Evolutionary conservation across 1,140 invertebrate species (phyloP).

Genomic region (Drosophila melanica): DNA sequence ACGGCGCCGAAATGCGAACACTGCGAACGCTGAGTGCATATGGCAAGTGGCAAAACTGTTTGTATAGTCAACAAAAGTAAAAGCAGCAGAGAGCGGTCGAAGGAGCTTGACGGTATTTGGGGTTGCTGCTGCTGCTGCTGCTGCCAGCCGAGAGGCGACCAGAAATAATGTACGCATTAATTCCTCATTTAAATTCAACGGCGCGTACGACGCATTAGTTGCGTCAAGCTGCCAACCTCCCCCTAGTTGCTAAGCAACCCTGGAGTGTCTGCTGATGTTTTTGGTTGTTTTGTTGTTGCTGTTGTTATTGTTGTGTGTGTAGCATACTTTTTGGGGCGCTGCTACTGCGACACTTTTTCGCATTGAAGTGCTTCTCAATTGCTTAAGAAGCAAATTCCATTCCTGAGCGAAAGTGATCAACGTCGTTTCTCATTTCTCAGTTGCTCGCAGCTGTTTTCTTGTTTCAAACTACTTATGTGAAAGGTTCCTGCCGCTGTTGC

Average conservation of each 20-base stretch:
- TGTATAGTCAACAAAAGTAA: conserved; percentile 59
- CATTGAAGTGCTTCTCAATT: conserved; percentile 76
- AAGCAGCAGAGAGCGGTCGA: conserved; percentile 10
- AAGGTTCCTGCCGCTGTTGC: conserved; percentile 29
- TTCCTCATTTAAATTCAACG: conserved; percentile 84
- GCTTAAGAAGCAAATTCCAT: conserved; percentile 75
- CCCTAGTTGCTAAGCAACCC: conserved; percentile 6
- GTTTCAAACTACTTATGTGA: conserved; percentile 63
- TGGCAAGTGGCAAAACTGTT: conserved; percentile 62
- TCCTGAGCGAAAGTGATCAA: conserved; percentile 69
- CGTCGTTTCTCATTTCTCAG: conserved; percentile 30
- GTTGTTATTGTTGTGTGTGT: too few species aligned
- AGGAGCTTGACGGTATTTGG: conserved; percentile 9
- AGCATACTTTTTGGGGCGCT: conserved; percentile 52
- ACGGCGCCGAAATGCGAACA: conserved; percentile 50
- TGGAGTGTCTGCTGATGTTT: conserved; percentile 28
- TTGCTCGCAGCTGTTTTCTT: conserved; percentile 34
- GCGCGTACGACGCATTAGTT: conserved; percentile 83
- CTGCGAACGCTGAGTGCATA: conserved; percentile 61
- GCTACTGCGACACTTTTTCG: conserved; percentile 48
- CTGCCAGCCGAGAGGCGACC: conserved; percentile 17
- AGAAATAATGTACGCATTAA: conserved; percentile 83
- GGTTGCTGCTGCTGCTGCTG: conserved; percentile 30
- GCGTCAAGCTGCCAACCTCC: conserved; percentile 35
- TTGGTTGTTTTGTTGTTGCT: too few species aligned